Base-by-base conservation (phyloP, 2,888 invertebrate species). In the Atethmia centrago region DNA sequence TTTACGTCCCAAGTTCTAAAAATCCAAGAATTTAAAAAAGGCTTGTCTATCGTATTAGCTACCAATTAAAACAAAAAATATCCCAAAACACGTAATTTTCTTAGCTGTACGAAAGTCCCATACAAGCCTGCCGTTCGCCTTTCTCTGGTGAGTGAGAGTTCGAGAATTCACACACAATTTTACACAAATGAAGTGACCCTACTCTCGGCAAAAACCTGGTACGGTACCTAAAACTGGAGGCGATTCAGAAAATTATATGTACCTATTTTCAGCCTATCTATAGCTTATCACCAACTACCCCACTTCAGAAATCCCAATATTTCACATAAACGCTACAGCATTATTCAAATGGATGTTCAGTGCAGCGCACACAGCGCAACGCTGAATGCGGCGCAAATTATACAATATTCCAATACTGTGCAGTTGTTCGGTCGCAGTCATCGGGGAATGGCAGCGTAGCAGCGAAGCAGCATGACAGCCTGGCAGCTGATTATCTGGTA, bases 321-420 rank as follows among this genome's bases (percentile, higher is more conserved):
- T 77, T 85, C 83, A 85, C 85, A 87, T 86, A 87, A 87, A 87
- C 72, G 82, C 82, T 80, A 82, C 83, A 77, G 82, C 75, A 83
- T 87, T 88, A 90, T 85, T 89, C 88, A 88, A 88, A 90, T 88
- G 77, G 85, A 82, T 85, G 83, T 87, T 85, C 87, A 83, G 83
- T 85, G 79, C 75, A 65, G 61, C 21, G 56, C 82, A 72, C 76
- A 65, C 77, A 66, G 65, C 66, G 80, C 77, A 80, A 70, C 72
- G 76, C 82, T 82, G 68, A 67, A 61, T 68, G 31, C 31, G 25
- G 71, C 19, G 19, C 65, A 69, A 72, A 82, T 84, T 80, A 82
- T 80, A 64, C 64, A n/a, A 64, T 64, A 75, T 69, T 75, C 66
- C 62, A 62, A 75, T 80, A 71, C 49, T 61, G 45, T 49, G 28